Conservation (phyloP, 2,113 vertebrate genomes). For the Scomber scombrus region DNA sequence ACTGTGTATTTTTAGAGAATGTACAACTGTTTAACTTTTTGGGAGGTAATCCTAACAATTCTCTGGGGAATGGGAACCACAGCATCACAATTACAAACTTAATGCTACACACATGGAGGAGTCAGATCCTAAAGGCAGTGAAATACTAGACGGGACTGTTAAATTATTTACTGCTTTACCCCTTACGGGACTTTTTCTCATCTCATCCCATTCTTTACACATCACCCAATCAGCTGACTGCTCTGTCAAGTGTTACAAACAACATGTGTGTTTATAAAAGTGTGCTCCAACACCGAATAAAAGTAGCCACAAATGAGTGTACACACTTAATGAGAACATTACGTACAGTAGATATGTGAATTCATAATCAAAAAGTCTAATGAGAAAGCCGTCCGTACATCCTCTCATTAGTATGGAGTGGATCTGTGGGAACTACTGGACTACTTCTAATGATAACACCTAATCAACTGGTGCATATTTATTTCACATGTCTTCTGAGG, state of each 20-base stretch:
- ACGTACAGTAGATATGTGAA: too few species aligned
- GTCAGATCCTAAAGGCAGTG: constrained; percentile 49
- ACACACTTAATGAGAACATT: neutral
- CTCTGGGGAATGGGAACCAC: constrained; percentile 35
- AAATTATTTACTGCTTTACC: constrained; percentile 76
- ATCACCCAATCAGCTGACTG: constrained; percentile 19
- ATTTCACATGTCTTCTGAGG: neutral
- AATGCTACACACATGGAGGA: constrained; percentile 40
- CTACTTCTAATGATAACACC: neutral
- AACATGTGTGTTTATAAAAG: constrained; percentile 6
- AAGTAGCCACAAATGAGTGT: neutral
- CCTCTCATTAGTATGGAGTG: neutral
- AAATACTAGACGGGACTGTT: constrained; percentile 68
- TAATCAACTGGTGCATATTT: neutral
- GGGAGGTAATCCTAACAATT: neutral
- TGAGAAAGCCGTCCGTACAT: neutral
- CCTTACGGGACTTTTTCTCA: constrained; percentile 41
- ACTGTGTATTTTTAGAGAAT: neutral
- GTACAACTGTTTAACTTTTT: neutral
- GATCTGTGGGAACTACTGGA: neutral
- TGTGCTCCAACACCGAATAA: neutral
- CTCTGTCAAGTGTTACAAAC: neutral
- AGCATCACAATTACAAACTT: constrained; percentile 50
- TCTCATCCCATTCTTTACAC: constrained; percentile 36
- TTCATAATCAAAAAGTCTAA: too few species aligned